phyloP scores from a whole-genome alignment of 2,888 invertebrate genomes.

The Seira musarum region DNA sequence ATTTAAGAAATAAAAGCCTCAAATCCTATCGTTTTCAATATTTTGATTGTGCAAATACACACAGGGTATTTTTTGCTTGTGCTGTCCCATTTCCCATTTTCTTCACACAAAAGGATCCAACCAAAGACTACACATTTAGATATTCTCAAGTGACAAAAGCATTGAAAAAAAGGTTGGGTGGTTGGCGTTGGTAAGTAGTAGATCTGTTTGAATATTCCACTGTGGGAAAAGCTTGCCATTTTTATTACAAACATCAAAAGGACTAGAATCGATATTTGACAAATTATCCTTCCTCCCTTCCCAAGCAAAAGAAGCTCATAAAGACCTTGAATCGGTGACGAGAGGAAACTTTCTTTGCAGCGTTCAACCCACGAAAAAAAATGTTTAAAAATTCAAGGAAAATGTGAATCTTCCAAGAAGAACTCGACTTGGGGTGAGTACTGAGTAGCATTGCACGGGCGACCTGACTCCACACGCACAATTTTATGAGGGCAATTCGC shows the following conservation, averaged over 20 bases:
- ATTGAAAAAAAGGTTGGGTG: too few species aligned
- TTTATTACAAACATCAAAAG: not conserved
- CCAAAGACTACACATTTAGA: too few species aligned
- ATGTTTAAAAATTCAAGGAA: not conserved
- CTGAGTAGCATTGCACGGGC: too few species aligned
- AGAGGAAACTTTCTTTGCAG: not conserved
- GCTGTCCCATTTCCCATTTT: not conserved
- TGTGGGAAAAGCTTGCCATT: not conserved
- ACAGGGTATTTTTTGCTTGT: not conserved
- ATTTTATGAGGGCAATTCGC: conserved; percentile 20
- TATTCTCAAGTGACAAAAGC: not conserved
- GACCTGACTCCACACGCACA: not conserved
- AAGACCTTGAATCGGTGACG: not conserved
- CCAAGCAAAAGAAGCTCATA: not conserved
- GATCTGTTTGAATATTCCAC: not conserved
- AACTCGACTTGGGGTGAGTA: too few species aligned
- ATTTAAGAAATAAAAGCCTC: not conserved
- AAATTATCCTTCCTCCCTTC: conserved; percentile 2
- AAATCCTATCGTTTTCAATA: not conserved
- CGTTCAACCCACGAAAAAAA: too few species aligned
- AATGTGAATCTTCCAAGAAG: not conserved
- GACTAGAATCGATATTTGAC: conserved; percentile 24
- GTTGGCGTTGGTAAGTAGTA: not conserved
- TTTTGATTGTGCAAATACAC: not conserved
- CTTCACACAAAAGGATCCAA: not conserved